A percentile compares a stretch with the other conserved stretches of the same genome.
Evolutionary conservation across 2,797 vertebrate genomes (phyloP).

Genomic region (Sebastes trivittatus): DNA sequence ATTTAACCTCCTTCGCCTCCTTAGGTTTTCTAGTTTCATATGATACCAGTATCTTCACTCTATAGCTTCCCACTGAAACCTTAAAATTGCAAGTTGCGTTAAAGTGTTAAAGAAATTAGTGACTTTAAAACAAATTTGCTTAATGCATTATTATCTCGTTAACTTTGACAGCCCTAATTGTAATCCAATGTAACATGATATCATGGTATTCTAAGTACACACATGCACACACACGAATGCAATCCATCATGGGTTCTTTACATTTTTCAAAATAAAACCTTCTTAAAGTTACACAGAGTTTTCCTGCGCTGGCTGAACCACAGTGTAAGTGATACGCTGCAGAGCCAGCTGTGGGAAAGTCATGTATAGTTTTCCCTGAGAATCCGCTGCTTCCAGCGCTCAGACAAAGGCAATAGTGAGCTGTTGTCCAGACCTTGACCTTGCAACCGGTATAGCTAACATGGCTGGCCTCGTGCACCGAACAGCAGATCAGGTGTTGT

Average conservation of each 20-base stretch:
- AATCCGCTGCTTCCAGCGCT: slow-evolving; percentile 41
- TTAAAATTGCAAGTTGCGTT: too few species aligned
- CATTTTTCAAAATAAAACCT: slow-evolving; percentile 13
- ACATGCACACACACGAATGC: neutral
- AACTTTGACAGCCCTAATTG: neutral
- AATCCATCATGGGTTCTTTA: slow-evolving; percentile 16
- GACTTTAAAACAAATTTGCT: too few species aligned
- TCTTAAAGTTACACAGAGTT: slow-evolving; percentile 39
- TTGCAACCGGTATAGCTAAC: slow-evolving; percentile 44
- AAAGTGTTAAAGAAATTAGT: too few species aligned
- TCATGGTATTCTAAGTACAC: neutral
- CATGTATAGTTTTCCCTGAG: slow-evolving; percentile 47
- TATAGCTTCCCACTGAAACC: too few species aligned
- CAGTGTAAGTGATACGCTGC: slow-evolving; percentile 54
- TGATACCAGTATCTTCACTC: too few species aligned
- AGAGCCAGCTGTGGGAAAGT: slow-evolving; percentile 56
- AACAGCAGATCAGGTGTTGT: slow-evolving; percentile 67
- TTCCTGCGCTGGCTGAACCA: slow-evolving; percentile 36
- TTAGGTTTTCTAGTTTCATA: too few species aligned
- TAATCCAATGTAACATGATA: slow-evolving; percentile 26
- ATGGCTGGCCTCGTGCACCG: slow-evolving; percentile 18
- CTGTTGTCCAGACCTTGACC: slow-evolving; percentile 72
- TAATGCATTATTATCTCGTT: too few species aligned
- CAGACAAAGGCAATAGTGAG: slow-evolving; percentile 50
- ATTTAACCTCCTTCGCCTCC: too few species aligned